phyloP scores from a whole-genome alignment of 30 jellyfish, hydroid and myxozoan species.

The Catostylus mosaicus region DNA sequence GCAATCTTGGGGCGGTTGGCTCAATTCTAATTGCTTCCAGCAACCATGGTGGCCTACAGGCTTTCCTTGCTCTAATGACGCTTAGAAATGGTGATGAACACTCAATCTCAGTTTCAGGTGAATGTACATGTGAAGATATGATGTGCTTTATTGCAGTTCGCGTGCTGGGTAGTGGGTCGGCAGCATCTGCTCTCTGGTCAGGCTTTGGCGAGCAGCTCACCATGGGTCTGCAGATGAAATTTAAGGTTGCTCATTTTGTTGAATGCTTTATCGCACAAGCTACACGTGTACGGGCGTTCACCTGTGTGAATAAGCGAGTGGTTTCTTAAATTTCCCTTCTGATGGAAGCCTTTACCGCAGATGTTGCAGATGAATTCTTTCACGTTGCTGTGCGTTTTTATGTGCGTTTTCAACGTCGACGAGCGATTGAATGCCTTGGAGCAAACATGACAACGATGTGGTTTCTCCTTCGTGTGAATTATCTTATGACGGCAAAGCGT shows the following conservation, averaged over 20 bases:
- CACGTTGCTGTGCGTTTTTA: constrained; percentile 89
- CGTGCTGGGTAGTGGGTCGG: too few species aligned
- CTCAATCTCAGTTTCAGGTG: too few species aligned
- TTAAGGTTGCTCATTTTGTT: constrained; percentile 93
- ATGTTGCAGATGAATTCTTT: constrained; percentile 89
- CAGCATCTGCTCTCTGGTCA: too few species aligned
- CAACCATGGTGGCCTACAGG: too few species aligned
- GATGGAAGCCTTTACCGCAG: constrained; percentile 99
- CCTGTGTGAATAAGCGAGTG: constrained; percentile 98
- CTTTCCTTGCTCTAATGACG: too few species aligned
- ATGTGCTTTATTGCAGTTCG: too few species aligned
- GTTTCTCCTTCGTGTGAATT: constrained; percentile 96
- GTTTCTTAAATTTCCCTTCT: constrained; percentile 95
- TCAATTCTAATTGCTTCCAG: too few species aligned
- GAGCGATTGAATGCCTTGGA: constrained; percentile 96
- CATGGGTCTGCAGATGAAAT: constrained; percentile 95
- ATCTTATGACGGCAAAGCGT: constrained; percentile 97
- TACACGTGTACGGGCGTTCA: constrained; percentile 90
- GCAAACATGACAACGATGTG: constrained; percentile 94
- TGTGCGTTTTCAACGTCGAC: constrained; percentile 92
- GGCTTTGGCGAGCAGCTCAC: constrained; percentile 9
- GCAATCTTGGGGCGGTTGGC: too few species aligned
- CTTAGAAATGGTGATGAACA: too few species aligned
- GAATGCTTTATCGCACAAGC: constrained; percentile 85
- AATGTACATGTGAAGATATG: too few species aligned